These are phyloP conservation scores for Dioctria linearis DNA, from an alignment of 2,888 invertebrate genomes.

Conservation along the genomic window DNA sequence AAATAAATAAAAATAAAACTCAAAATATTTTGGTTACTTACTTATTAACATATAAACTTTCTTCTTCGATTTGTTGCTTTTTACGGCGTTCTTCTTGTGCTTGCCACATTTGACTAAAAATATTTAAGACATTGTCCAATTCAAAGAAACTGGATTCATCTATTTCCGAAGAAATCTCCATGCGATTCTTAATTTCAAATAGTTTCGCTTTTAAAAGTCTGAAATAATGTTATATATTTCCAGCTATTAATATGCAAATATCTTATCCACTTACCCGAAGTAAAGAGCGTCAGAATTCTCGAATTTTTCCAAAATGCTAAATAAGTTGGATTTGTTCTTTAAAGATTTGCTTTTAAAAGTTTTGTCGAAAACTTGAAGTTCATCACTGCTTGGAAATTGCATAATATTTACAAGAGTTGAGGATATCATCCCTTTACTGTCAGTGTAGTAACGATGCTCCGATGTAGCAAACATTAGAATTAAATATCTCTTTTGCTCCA, in stretches of 20 bases:
- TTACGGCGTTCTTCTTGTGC: slow-evolving; percentile 80
- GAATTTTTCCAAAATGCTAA: slow-evolving; percentile 64
- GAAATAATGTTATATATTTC: slow-evolving; percentile 57
- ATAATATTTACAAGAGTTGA: slow-evolving; percentile 64
- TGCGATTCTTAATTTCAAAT: slow-evolving; percentile 78
- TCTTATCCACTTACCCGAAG: slow-evolving; percentile 62
- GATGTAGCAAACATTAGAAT: not conserved
- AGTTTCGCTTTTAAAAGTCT: slow-evolving; percentile 81
- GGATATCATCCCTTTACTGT: slow-evolving; percentile 63
- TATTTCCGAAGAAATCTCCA: slow-evolving; percentile 73
- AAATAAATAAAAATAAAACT: slow-evolving; percentile 13
- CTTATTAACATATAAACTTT: slow-evolving; percentile 83
- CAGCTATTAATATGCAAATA: not conserved
- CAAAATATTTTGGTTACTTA: slow-evolving; percentile 65
- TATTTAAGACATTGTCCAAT: slow-evolving; percentile 74
- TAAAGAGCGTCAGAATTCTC: slow-evolving; percentile 66
- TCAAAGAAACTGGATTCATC: slow-evolving; percentile 71
- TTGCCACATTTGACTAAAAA: slow-evolving; percentile 82
- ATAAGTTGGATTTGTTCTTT: slow-evolving; percentile 63
- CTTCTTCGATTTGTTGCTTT: slow-evolving; percentile 80
- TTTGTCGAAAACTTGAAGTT: slow-evolving; percentile 62
- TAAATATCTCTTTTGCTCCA: slow-evolving; percentile 68
- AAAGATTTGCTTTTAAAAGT: slow-evolving; percentile 59
- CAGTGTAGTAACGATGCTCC: slow-evolving; percentile 31
- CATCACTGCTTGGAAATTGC: slow-evolving; percentile 65